A percentile compares a stretch with the other conserved stretches of the same genome.
These are phyloP conservation scores for Eidolon dupreanum DNA, from an alignment of 2,797 vertebrate genomes.

Conservation along the genomic window DNA sequence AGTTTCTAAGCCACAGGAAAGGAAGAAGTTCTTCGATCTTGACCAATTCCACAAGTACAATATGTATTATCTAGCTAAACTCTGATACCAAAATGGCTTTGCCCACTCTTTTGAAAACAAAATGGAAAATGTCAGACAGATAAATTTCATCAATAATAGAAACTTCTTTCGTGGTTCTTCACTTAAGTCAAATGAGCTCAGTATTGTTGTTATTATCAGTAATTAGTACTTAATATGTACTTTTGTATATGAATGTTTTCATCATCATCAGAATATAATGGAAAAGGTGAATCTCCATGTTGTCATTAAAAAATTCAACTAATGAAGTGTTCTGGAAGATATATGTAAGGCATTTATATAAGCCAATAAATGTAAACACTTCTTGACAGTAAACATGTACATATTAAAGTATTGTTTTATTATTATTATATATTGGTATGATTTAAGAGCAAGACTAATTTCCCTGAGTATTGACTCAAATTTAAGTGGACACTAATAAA, in stretches of 20 bases:
- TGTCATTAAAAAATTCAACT: background rate
- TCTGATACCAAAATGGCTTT: background rate
- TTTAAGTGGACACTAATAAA: conserved; percentile 56
- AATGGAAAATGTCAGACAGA: background rate
- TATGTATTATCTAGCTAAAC: background rate
- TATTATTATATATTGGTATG: background rate
- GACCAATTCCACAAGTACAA: conserved; percentile 36
- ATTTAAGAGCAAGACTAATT: conserved; percentile 51
- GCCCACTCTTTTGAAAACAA: background rate
- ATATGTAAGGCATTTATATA: background rate
- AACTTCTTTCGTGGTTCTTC: conserved; percentile 20
- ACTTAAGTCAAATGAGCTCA: background rate
- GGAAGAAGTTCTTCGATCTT: conserved; percentile 46
- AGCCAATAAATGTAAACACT: background rate
- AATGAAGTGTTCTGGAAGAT: background rate
- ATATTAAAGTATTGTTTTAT: conserved; percentile 15
- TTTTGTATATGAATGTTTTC: conserved; percentile 22
- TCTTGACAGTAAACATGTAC: background rate
- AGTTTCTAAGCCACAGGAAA: conserved; percentile 43
- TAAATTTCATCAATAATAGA: conserved; percentile 3
- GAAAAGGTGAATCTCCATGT: conserved; percentile 15
- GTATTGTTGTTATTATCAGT: background rate
- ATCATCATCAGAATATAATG: background rate
- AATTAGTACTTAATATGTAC: background rate
- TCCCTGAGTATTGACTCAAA: conserved; percentile 32